These are phyloP conservation scores for Heliconius congener DNA, from an alignment of 1,140 invertebrate genomes.

Conservation along the genomic window DNA sequence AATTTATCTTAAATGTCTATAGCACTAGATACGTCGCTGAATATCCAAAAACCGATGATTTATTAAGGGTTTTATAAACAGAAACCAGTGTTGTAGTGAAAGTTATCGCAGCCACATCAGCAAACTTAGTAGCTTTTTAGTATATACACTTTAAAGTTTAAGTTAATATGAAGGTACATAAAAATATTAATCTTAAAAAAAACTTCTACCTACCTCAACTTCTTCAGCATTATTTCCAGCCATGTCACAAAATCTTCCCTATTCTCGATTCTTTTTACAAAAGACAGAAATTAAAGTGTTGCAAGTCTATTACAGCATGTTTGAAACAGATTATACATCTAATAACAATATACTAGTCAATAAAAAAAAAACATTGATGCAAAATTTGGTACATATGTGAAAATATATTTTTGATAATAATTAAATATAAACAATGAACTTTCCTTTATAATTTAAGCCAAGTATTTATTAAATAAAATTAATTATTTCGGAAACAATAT, in stretches of 20 bases:
- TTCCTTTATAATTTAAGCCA: background rate
- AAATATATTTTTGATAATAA: background rate
- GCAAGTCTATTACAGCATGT: conserved; percentile 26
- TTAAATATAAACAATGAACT: background rate
- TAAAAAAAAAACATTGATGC: background rate
- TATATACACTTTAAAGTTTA: conserved; percentile 30
- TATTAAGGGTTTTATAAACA: conserved; percentile 39
- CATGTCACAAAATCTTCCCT: conserved; percentile 71
- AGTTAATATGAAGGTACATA: conserved; percentile 46
- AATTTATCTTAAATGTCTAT: conserved; percentile 21
- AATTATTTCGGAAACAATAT: background rate
- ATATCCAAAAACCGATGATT: conserved; percentile 28
- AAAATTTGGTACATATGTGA: background rate
- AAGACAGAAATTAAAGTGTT: conserved; percentile 64
- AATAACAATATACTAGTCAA: background rate
- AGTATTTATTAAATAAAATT: background rate
- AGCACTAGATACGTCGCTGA: conserved; percentile 13
- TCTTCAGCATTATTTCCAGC: conserved; percentile 79
- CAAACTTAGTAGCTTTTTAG: conserved; percentile 47
- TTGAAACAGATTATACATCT: background rate
- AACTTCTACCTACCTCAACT: conserved; percentile 70
- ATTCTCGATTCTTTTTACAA: conserved; percentile 63
- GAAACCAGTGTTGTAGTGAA: conserved; percentile 69
- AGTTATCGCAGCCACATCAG: conserved; percentile 75
- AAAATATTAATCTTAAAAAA: conserved; percentile 31